Conservation (phyloP, 2,797 vertebrate genomes). For the Clarias fuscus region DNA sequence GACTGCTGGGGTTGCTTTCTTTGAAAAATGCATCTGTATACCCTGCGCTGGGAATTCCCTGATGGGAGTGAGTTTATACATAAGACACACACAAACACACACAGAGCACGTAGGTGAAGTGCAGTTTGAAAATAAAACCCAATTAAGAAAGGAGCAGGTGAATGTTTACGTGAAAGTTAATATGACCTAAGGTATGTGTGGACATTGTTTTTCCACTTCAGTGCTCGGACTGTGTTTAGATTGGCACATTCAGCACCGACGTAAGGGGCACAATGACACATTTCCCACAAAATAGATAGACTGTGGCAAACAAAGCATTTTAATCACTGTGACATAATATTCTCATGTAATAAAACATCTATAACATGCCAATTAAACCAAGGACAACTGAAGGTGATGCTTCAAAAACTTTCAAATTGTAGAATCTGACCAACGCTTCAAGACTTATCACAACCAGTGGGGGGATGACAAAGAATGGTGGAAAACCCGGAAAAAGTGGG, state of each 20-base stretch:
- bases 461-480: neutral
- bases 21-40: slow-evolving; percentile 20
- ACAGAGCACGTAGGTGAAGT: neutral
- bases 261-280: neutral
- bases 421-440: neutral
- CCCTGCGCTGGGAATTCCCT: slow-evolving; percentile 20
- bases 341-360: neutral
- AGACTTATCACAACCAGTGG: neutral
- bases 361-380: neutral
- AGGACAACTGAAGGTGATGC: neutral
- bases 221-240: neutral
- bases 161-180: slow-evolving; percentile 27
- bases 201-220: neutral
- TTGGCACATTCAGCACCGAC: neutral
- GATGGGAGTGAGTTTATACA: neutral
- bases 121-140: slow-evolving; percentile 33
- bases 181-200: slow-evolving; percentile 11
- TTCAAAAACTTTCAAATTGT: neutral
- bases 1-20: slow-evolving; percentile 39
- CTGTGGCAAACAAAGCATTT: neutral
- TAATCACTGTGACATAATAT: neutral
- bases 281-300: slow-evolving; percentile 7
- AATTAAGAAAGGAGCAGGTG: slow-evolving; percentile 25
- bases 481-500: neutral
- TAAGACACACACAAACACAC: slow-evolving; percentile 15